Evolutionary conservation across 2,888 invertebrate genomes (phyloP).

Genomic region (Ischnus inquisitorius): DNA sequence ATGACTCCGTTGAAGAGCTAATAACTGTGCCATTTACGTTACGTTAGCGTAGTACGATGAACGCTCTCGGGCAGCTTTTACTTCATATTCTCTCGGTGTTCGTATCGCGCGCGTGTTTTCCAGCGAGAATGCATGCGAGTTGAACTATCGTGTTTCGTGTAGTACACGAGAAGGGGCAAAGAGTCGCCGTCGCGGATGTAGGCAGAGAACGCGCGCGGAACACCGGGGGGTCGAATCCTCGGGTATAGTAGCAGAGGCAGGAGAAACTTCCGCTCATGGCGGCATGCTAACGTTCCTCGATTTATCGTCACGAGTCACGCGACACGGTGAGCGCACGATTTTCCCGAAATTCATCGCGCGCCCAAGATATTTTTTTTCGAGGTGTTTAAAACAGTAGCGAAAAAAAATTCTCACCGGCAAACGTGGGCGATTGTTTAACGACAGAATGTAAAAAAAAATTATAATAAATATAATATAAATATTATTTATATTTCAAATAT

Average conservation of each 20-base stretch:
- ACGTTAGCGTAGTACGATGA: conserved; percentile 21
- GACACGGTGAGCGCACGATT: conserved; percentile 42
- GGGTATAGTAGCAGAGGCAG: conserved; percentile 31
- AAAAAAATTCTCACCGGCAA: neutral
- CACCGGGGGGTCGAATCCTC: neutral
- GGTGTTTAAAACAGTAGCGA: neutral
- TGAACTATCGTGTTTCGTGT: conserved; percentile 23
- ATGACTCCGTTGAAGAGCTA: neutral
- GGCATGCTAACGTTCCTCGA: conserved; percentile 57
- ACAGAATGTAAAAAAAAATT: too few species aligned
- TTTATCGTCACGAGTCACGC: conserved; percentile 64
- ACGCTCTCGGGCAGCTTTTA: neutral
- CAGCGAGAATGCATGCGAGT: conserved; percentile 13
- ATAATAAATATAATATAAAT: too few species aligned
- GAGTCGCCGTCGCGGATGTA: neutral
- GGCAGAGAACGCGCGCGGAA: conserved; percentile 11
- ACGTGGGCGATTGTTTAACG: neutral
- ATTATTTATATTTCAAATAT: too few species aligned
- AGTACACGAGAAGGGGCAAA: neutral
- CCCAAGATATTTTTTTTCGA: neutral
- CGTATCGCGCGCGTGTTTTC: neutral
- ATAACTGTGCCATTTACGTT: conserved; percentile 12
- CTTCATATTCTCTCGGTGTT: neutral
- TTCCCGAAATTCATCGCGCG: conserved; percentile 43
- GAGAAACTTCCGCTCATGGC: conserved; percentile 51